These are phyloP conservation scores for Noctilio leporinus DNA, from an alignment of 2,113 vertebrate genomes.

Conservation along the genomic window DNA sequence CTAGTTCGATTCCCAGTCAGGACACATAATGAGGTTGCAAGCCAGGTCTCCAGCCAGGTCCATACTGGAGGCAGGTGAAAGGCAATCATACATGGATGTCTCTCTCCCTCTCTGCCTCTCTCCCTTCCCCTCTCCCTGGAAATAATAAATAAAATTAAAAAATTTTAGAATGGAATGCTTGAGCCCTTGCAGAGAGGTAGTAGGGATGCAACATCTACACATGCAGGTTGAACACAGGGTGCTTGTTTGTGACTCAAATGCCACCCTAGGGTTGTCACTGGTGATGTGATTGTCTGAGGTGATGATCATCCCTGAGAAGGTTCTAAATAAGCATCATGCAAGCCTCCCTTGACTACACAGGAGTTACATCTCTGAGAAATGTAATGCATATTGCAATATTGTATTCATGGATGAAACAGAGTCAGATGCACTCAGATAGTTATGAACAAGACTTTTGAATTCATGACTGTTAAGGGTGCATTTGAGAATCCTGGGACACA, in stretches of 20 bases:
- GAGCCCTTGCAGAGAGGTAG: fast-evolving
- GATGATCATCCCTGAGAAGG: background rate
- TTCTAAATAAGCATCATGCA: background rate
- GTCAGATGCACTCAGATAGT: background rate
- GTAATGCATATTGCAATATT: background rate
- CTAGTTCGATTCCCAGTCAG: too few relatives aligned
- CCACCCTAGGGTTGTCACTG: background rate
- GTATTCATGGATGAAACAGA: background rate
- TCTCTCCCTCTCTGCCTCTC: too few relatives aligned
- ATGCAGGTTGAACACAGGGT: background rate
- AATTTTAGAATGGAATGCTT: background rate
- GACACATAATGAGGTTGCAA: too few relatives aligned
- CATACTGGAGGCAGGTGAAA: too few relatives aligned
- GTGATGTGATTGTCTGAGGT: background rate
- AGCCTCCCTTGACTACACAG: background rate
- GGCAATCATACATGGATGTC: too few relatives aligned
- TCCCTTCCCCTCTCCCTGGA: too few relatives aligned
- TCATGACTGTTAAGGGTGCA: background rate
- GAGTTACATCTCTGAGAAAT: background rate
- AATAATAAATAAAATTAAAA: too few relatives aligned
- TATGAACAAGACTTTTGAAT: background rate
- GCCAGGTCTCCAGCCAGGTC: too few relatives aligned
- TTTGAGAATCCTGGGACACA: background rate
- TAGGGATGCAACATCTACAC: background rate
- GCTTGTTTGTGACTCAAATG: background rate